Evolutionary conservation across 2,797 vertebrate genomes (phyloP).

Genomic region (Loris lydekkerianus): DNA sequence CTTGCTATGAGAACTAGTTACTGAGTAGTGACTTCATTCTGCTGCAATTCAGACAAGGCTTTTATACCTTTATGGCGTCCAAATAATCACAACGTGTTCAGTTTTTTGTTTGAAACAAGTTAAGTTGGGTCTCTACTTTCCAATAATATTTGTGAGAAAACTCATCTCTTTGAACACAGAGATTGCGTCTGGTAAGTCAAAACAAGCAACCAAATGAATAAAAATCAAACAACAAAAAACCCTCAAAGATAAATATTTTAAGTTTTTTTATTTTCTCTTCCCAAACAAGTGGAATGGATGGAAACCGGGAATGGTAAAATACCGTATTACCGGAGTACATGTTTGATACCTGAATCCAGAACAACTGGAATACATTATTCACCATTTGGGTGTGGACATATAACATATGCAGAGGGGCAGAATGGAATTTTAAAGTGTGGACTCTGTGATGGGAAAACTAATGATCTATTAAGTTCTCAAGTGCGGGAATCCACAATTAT

Average conservation of each 20-base stretch:
- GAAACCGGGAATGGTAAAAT: neutral
- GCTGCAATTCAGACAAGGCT: neutral
- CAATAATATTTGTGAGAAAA: neutral
- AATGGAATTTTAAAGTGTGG: neutral
- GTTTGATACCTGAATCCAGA: neutral
- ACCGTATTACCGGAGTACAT: neutral
- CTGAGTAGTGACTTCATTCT: neutral
- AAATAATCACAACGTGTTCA: neutral
- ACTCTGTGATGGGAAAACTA: constrained; percentile 58
- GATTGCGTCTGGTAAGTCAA: neutral
- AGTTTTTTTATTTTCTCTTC: neutral
- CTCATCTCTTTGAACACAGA: neutral
- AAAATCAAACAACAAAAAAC: neutral
- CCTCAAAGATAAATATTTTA: neutral
- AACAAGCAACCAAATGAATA: constrained; percentile 20
- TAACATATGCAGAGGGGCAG: neutral
- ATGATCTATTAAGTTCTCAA: neutral
- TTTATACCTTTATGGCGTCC: neutral
- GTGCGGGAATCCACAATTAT: neutral
- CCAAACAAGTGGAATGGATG: neutral
- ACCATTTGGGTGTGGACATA: neutral
- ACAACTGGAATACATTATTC: constrained; percentile 2
- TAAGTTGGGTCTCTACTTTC: neutral
- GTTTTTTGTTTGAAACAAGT: neutral
- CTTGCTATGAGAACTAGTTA: neutral